Evolutionary conservation across 2,888 invertebrate species (phyloP).

Genomic region (Chloroclystis v-ata): DNA sequence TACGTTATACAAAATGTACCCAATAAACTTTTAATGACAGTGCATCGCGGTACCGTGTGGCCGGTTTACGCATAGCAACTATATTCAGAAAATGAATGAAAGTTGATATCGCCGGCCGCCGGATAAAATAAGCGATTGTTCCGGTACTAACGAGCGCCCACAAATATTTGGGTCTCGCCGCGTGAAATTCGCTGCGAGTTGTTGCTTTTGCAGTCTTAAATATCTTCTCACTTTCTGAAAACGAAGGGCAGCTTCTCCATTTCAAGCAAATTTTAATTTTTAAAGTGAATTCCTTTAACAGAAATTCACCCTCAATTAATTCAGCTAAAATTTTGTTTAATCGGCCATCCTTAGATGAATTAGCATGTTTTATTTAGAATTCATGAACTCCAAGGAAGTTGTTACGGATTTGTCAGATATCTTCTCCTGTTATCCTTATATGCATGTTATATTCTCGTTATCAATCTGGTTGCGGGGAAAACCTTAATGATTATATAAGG

Average conservation of each 20-base stretch:
- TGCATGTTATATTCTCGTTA: slow-evolving; percentile 36
- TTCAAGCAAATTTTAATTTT: too few species aligned
- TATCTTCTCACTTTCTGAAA: too few species aligned
- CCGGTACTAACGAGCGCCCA: slow-evolving; percentile 49
- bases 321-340: slow-evolving; percentile 47
- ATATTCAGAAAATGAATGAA: slow-evolving; percentile 72
- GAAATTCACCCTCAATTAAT: slow-evolving; percentile 43
- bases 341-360: slow-evolving; percentile 44
- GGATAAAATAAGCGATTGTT: slow-evolving; percentile 57
- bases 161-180: slow-evolving; percentile 52
- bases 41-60: slow-evolving; percentile 45
- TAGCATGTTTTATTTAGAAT: slow-evolving; percentile 53
- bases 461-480: slow-evolving; percentile 33
- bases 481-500: slow-evolving; percentile 38
- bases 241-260: too few species aligned
- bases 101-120: slow-evolving; percentile 60
- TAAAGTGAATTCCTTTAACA: slow-evolving; percentile 31
- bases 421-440: slow-evolving; percentile 38
- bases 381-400: slow-evolving; percentile 52
- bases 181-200: slow-evolving; percentile 2
- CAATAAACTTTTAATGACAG: slow-evolving; percentile 68
- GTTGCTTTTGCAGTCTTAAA: too few species aligned
- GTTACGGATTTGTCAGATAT: slow-evolving; percentile 49
- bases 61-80: slow-evolving; percentile 76
- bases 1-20: slow-evolving; percentile 63